Evolutionary conservation across 2,888 invertebrate genomes (phyloP).

Genomic region (Deilephila elpenor): DNA sequence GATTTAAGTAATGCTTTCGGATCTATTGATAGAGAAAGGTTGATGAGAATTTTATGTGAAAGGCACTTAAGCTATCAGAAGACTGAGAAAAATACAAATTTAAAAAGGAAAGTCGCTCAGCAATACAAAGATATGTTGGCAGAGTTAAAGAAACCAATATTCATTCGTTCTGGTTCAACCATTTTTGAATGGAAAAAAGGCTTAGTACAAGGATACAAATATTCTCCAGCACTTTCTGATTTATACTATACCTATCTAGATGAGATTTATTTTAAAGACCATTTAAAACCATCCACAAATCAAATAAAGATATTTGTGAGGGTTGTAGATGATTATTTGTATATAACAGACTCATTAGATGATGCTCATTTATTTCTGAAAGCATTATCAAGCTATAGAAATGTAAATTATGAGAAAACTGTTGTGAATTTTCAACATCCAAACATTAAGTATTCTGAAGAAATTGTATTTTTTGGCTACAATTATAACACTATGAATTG

Average conservation of each 20-base stretch:
- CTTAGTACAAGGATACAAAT: conserved; percentile 78
- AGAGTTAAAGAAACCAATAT: conserved; percentile 70
- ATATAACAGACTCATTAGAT: conserved; percentile 70
- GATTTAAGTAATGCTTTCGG: conserved; percentile 82
- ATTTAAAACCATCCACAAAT: conserved; percentile 48
- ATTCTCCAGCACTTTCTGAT: conserved; percentile 80
- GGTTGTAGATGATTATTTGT: conserved; percentile 81
- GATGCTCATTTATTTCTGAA: conserved; percentile 68
- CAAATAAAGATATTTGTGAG: conserved; percentile 67
- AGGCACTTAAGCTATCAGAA: conserved; percentile 59
- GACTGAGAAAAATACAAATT: conserved; percentile 53
- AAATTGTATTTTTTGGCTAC: conserved; percentile 74
- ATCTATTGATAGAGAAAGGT: conserved; percentile 66
- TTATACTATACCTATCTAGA: conserved; percentile 75
- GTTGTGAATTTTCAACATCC: conserved; percentile 68
- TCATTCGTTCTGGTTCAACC: conserved; percentile 75
- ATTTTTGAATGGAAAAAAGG: conserved; percentile 78
- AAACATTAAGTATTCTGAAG: conserved; percentile 56
- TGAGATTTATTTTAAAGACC: conserved; percentile 61
- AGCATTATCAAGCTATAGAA: conserved; percentile 68
- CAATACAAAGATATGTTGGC: conserved; percentile 65
- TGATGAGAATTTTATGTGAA: conserved; percentile 66
- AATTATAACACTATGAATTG: conserved; percentile 68
- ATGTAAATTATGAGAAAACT: conserved; percentile 76
- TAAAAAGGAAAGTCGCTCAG: conserved; percentile 64